Evolutionary conservation across 2,113 vertebrate species (phyloP).

Genomic region (Oryzias celebensis): DNA sequence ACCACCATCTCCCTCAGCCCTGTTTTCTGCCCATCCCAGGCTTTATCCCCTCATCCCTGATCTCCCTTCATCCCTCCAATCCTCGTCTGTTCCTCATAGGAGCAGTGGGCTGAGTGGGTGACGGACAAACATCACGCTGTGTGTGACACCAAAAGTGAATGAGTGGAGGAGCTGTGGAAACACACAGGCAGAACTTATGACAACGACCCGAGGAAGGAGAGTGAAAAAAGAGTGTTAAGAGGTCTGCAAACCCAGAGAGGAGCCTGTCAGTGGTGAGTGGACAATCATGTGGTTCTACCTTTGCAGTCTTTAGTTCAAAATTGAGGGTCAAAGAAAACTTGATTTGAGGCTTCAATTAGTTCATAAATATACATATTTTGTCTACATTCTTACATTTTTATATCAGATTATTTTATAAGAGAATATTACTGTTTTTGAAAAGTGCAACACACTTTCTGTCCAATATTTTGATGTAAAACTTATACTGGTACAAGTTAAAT

Average conservation of each 20-base stretch:
- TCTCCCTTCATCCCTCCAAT: constrained; percentile 81
- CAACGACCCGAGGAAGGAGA: constrained; percentile 16
- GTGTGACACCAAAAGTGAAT: constrained; percentile 59
- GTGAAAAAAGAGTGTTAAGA: constrained; percentile 32
- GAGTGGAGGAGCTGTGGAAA: constrained; percentile 38
- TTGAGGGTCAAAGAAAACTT: neutral
- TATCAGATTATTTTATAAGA: too few species aligned
- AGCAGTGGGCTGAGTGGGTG: constrained; percentile 52
- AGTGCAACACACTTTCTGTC: neutral
- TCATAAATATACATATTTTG: neutral
- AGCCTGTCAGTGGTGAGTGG: constrained; percentile 58
- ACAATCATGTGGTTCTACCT: constrained; percentile 16
- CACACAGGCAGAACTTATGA: constrained; percentile 38
- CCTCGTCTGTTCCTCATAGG: constrained; percentile 78
- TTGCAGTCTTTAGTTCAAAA: constrained; percentile 2
- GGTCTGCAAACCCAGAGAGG: constrained; percentile 29
- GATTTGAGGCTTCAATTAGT: neutral
- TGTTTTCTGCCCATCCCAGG: constrained; percentile 71
- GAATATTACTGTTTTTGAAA: neutral
- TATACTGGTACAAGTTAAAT: neutral
- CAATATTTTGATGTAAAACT: neutral
- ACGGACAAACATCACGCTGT: constrained; percentile 46
- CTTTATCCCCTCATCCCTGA: constrained; percentile 80
- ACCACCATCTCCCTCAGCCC: constrained; percentile 31
- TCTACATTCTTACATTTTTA: neutral